phyloP scores from a whole-genome alignment of 2,888 invertebrate genomes.

The Chrysolina haemoptera region DNA sequence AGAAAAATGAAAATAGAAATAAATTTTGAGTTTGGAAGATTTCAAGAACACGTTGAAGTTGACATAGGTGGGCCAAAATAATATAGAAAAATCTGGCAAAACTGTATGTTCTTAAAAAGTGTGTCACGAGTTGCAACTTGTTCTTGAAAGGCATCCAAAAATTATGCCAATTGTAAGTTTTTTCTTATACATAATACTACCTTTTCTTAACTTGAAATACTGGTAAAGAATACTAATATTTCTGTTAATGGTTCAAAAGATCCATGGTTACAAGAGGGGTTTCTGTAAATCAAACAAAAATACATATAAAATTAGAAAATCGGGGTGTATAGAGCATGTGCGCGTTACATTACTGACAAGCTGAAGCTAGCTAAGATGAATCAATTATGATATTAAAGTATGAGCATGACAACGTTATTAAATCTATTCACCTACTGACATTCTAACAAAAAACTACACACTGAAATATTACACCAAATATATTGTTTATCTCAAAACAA shows the following conservation, averaged over 20 bases:
- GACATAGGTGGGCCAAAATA: background rate
- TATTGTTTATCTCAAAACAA: constrained; percentile 13
- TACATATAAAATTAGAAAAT: constrained; percentile 46
- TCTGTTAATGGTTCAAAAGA: constrained; percentile 57
- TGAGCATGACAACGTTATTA: constrained; percentile 26
- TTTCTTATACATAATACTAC: constrained; percentile 40
- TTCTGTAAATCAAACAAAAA: constrained; percentile 65
- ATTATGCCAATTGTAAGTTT: constrained; percentile 16
- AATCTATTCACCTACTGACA: constrained; percentile 3
- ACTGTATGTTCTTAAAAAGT: background rate
- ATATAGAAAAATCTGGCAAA: background rate
- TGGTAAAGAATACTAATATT: constrained; percentile 48
- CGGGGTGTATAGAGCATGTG: constrained; percentile 35
- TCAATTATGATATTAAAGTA: background rate
- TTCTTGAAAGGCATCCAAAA: background rate
- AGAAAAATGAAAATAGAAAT: background rate
- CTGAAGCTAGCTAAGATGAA: constrained; percentile 28
- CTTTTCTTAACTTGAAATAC: constrained; percentile 48
- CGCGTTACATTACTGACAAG: constrained; percentile 52
- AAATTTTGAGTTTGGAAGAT: background rate
- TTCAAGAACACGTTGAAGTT: background rate
- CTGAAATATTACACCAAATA: constrained; percentile 24
- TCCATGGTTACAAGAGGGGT: constrained; percentile 65
- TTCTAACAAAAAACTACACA: constrained; percentile 35
- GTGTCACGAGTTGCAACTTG: background rate